Evolutionary conservation across 2,888 invertebrate genomes (phyloP).

Genomic region (Scelioninae gen. 1): DNA sequence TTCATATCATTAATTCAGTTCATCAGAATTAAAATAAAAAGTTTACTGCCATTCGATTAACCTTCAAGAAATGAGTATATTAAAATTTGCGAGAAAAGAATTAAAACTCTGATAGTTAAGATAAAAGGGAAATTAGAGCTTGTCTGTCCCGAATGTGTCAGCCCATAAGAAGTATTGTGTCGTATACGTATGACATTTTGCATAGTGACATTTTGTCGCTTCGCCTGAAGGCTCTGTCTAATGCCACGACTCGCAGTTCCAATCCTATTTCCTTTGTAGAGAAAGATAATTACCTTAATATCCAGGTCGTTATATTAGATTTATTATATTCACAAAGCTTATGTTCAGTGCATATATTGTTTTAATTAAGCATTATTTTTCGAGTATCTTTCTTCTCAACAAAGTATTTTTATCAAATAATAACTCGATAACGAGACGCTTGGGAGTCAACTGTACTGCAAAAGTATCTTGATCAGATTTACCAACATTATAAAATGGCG

Average conservation of each 20-base stretch:
- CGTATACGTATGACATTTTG: conserved; percentile 74
- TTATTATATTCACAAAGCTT: conserved; percentile 15
- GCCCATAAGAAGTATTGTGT: conserved; percentile 47
- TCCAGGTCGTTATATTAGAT: conserved; percentile 23
- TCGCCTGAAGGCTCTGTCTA: conserved; percentile 69
- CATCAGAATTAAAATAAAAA: background rate
- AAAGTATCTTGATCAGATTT: conserved; percentile 46
- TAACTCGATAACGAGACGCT: conserved; percentile 23
- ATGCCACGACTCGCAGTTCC: conserved; percentile 71
- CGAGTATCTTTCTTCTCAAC: conserved; percentile 7
- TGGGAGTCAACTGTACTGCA: background rate
- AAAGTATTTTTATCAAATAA: conserved; percentile 22
- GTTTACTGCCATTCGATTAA: background rate
- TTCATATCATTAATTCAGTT: background rate
- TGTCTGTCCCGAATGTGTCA: conserved; percentile 42
- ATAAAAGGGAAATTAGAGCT: conserved; percentile 35
- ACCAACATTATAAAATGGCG: conserved; percentile 9
- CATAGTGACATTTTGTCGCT: conserved; percentile 74
- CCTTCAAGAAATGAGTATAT: background rate
- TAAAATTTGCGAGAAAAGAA: background rate
- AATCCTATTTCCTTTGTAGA: conserved; percentile 44
- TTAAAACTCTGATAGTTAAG: conserved; percentile 5
- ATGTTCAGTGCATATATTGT: background rate
- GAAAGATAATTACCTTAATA: conserved; percentile 74
- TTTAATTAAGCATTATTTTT: conserved; percentile 42